These are phyloP conservation scores for Plusia festucae DNA, from an alignment of 2,888 invertebrate genomes.

Conservation along the genomic window DNA sequence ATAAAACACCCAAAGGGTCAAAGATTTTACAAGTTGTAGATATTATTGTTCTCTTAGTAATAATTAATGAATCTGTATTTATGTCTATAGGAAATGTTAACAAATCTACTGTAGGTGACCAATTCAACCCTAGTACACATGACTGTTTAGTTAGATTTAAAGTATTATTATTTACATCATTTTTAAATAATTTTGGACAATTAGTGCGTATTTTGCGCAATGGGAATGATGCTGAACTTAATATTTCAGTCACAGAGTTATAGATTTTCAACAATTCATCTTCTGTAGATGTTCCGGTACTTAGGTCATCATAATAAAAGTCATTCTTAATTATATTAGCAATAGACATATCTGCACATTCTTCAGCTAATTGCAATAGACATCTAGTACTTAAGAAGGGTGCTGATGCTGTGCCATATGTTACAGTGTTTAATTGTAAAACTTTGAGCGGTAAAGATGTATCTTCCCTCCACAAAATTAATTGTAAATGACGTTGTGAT, in stretches of 20 bases:
- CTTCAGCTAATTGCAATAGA: constrained; percentile 10
- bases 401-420: constrained; percentile 5
- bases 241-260: neutral
- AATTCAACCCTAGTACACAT: constrained; percentile 9
- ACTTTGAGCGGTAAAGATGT: constrained; percentile 2
- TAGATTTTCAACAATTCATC: no score
- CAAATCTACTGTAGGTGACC: neutral
- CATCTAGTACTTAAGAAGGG: constrained; percentile 10
- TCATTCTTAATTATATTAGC: no score
- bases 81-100: constrained; percentile 1
- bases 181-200: neutral
- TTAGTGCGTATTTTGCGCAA: neutral
- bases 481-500: constrained; percentile 9
- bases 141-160: constrained; percentile 8
- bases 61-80: neutral
- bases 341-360: constrained; percentile 1
- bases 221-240: neutral
- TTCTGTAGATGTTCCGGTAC: no score
- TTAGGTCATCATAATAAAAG: no score
- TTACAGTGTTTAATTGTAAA: constrained; percentile 12
- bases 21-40: constrained; percentile 14
- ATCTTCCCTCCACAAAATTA: constrained; percentile 14
- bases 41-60: constrained; percentile 15
- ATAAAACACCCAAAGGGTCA: constrained; percentile 25
- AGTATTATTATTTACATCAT: neutral